A percentile compares a stretch with the other conserved stretches of the same genome.
These are phyloP conservation scores for Numida meleagris DNA, from an alignment of 2,113 vertebrate genomes.

Conservation along the genomic window DNA sequence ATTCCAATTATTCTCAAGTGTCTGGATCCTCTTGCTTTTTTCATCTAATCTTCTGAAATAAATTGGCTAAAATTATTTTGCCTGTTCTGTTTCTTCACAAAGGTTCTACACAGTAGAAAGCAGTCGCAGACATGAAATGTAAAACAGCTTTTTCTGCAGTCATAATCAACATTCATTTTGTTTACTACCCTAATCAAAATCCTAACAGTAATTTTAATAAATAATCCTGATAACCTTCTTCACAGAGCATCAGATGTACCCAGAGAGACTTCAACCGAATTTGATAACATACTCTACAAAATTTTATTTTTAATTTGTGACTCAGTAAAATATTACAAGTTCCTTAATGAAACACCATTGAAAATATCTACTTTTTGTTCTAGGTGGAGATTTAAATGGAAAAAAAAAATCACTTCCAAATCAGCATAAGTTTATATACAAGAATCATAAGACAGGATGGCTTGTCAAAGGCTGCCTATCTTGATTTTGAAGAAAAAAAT, in stretches of 20 bases:
- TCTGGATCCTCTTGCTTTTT: background rate
- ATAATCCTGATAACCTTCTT: background rate
- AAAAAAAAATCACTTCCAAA: background rate
- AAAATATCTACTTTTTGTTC: background rate
- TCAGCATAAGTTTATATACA: background rate
- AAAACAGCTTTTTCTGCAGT: background rate
- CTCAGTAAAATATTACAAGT: background rate
- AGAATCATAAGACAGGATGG: background rate
- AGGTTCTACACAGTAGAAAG: background rate
- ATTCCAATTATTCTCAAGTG: slow-evolving; percentile 8
- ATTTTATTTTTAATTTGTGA: background rate
- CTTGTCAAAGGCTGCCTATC: background rate
- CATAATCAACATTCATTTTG: background rate
- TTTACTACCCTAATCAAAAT: background rate
- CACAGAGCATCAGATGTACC: background rate
- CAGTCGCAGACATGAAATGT: background rate
- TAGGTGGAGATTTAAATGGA: background rate
- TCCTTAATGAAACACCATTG: background rate
- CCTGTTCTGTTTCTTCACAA: background rate
- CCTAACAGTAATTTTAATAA: background rate
- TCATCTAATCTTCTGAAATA: background rate
- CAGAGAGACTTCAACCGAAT: background rate
- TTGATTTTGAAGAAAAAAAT: background rate
- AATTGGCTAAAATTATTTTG: background rate
- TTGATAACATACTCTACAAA: background rate